Evolutionary conservation across 2,888 invertebrate species (phyloP), one percentile per base, ranked within the genome.

Genomic region (Deilephila elpenor): DNA sequence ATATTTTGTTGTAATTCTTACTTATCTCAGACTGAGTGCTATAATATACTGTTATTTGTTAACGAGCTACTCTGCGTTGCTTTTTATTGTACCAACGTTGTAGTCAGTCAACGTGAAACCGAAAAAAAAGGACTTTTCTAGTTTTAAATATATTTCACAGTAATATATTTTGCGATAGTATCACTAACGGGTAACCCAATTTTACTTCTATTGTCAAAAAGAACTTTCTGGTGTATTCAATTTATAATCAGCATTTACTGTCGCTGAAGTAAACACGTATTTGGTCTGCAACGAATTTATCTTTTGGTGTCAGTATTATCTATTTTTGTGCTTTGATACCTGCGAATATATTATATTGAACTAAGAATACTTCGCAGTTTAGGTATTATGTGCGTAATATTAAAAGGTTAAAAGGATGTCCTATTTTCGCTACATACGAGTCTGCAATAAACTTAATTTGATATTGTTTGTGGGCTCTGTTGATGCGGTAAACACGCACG

Each of bases 21-120:
- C 67, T 51, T 44, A 25, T 44, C 25, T 25, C 25, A 29, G 67
- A 62, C 37, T 61, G n/a, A 67, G 25, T 67, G 44, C 51, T n/a
- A 5, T 67, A 17, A 51, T 67, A 25, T 44, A 67, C 67, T 11
- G 67, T 67, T 67, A 67, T 67, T 51, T 29, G 25, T 51, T 67
- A 67, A 67, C 51, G 51, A 67, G 67, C 51, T 37, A 34, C 19
- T 64, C 34, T 51, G 20, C 44, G 37, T 64, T 8, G 25, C 17
- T 67, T 67, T 67, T 67, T 67, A 67, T 44, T 51, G 14, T 51
- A 71, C 32, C 34, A 20, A n/a, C n/a, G n/a, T n/a, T n/a, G 56
- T 20, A 71, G 19, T 71, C 71, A 59, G 56, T 56, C 67, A 67
- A 67, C 51, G 67, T 67, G 67, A 67, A 20, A 44, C 67, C 51